Base-by-base conservation (phyloP, 2,797 vertebrate species). In the Enteromius argenteus region DNA sequence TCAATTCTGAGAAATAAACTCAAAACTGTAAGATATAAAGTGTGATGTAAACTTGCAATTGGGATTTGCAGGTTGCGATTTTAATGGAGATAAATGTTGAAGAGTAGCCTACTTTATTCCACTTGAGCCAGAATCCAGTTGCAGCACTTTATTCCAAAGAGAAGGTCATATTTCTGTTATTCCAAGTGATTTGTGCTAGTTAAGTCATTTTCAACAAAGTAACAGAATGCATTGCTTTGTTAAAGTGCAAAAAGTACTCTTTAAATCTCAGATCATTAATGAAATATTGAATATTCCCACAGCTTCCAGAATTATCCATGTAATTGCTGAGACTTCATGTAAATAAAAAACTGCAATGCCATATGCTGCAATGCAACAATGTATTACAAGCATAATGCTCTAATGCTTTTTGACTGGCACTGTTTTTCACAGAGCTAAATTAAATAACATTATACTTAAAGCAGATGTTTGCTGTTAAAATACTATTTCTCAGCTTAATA, bases 321-420 rank as follows among this genome's bases (percentile, higher is more conserved):
- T 10, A 39, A 39, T 23, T 58, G 19, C n/a, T 23, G 32, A 0
- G 17, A 7, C 37, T 19, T 77, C 27, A 39, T 7, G 56, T 44
- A 62, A 30, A 42, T 23, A 30, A 44, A 14, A 60, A 27, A 42
- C 11, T 42, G 0, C 15, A 60, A 10, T 77, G 35, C n/a, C n/a
- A 42, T 77, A 60, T 42, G n/a, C 35, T 77, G 37, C 35, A 77
- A 44, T 77, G n/a, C 37, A 77, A 6, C 42, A 35, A 77, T 77
- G 73, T 35, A 53, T 76, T 60, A n/a, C 32, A 5, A 27, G 14
- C 35, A 60, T 76, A 21, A 6, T 51, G 30, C 32, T 75, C 37
- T 23, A 23, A 37, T 72, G 69, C 42, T 72, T 30, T 30, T 2
- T 49, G 49, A 75, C 49, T 75, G 49, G 1, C 49, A 75, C 1